Base-by-base conservation (phyloP, 30 jellyfish, hydroid and myxozoan species). In the Cassiopea andromeda region DNA sequence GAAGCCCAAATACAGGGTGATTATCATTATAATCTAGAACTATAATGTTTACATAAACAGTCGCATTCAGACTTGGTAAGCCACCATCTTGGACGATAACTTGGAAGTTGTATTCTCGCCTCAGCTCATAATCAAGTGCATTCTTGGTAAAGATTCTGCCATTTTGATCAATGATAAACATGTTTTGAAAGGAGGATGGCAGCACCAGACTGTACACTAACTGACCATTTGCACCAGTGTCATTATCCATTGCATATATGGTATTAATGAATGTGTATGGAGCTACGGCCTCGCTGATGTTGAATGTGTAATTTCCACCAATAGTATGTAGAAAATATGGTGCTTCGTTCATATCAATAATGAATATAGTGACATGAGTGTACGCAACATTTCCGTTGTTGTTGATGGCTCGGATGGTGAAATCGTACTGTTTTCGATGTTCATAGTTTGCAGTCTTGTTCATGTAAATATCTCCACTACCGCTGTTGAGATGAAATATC, bases 1-100 rank as follows among this genome's bases (percentile, higher is more conserved):
- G 85, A 68, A 38, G 17, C 47, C 49, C 92, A 57, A 94, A 86
- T 1, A 85, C 73, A 1, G 99, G 99, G 49, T 93, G 91, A 87
- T 87, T 95, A 84, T 95, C 99, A 46, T 95, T 95, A 78, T 60
- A 81, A 49, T 95, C 99, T 7, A 80, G 67, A 44, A 95, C 94
- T 16, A n/a, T 19, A 9, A 95, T 90, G 1, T 19, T 60, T 0
- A 91, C 94, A 19, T 38, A 2, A 38, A 80, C 95, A 0, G 73
- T 85, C 1, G 97, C 98, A 15, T 44, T 19, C 69, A 87, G 70
- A 45, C 80, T 80, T 43, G 98, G 94, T 45, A 48, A 48, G 2
- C 95, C 97, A 6, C 85, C 50, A 86, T 90, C 93, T 49, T 60
- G 61, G 12, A 91, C 98, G 48, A 78, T 64, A 14, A 92, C 97